phyloP scores from a whole-genome alignment of 2,888 invertebrate species.

The Pinctada fucata region DNA sequence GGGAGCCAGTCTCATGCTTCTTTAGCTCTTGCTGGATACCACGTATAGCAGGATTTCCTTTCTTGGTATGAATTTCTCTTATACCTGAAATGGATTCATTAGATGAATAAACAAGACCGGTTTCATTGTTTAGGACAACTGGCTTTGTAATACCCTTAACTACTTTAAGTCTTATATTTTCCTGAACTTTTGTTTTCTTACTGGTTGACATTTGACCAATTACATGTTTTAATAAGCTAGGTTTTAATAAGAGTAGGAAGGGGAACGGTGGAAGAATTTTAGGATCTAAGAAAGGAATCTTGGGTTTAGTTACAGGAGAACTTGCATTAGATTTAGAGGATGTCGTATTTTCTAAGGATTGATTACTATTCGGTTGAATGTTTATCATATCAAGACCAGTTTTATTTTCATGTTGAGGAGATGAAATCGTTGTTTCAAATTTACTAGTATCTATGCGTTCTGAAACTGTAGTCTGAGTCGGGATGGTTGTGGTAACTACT shows the following conservation, averaged over 20 bases:
- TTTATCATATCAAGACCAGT: too few relatives aligned
- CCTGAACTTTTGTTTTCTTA: neutral
- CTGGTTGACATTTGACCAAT: neutral
- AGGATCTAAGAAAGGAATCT: neutral
- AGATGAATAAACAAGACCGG: slow-evolving; percentile 1
- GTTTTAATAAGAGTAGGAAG: neutral
- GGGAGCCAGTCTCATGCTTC: neutral
- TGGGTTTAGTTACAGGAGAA: too few relatives aligned
- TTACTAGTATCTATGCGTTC: too few relatives aligned
- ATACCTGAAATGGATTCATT: slow-evolving; percentile 1
- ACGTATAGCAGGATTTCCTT: neutral
- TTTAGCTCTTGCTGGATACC: neutral
- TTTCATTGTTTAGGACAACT: neutral
- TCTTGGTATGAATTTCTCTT: neutral
- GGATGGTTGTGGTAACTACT: too few relatives aligned
- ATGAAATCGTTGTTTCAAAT: too few relatives aligned
- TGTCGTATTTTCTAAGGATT: too few relatives aligned
- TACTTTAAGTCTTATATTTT: neutral
- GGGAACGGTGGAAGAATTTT: neutral
- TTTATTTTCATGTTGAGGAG: too few relatives aligned
- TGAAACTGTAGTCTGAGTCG: too few relatives aligned
- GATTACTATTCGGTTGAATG: too few relatives aligned
- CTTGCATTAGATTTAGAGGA: too few relatives aligned
- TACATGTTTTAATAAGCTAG: neutral
- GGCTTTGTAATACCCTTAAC: neutral